Evolutionary conservation across 2,113 vertebrate species (phyloP), one percentile per base, ranked within the genome.

Genomic region (Burhinus oedicnemus): DNA sequence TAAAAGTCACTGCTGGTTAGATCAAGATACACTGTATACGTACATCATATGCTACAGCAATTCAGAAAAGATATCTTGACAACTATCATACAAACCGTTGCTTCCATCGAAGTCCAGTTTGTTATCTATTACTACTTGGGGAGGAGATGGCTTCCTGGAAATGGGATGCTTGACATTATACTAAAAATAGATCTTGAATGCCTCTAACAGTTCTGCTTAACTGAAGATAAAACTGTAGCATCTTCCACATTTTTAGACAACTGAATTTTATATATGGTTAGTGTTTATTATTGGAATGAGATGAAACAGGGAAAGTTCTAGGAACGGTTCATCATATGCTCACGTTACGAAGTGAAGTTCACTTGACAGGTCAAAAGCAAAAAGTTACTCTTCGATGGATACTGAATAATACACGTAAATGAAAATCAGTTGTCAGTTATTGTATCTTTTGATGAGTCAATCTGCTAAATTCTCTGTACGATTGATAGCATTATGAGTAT

Each of bases 61-160:
- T 58, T 95, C 62, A 74, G 84, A 75, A 86, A 49, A 66, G 54
- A 62, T 70, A 70, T 74, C 30, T 58, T 84, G 57, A 60, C 70
- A 77, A 34, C 8, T 16, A 25, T 95, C 92, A 60, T 62, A 83
- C 51, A 82, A 85, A 58, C 75, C 51, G 55, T 92, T 88, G 66
- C 69, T 84, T 91, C 68, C 89, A 74, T 86, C 70, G 19, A 74
- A 91, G 74, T 14, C 42, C 49, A 85, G 3, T 96, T 95, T 15
- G 3, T 87, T 96, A 44, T 64, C 20, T 62, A 0, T 90, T 95
- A 18, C 79, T 87, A 57, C 71, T 55, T 92, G 26, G 32, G 38
- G 68, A 57, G 1, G 38, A 27, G 57, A 44, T 90, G n/a, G 32
- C 89, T 98, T 97, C 65, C 81, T 94, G 83, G 80, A 91, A 92